Evolutionary conservation across 2,113 vertebrate genomes (phyloP), one percentile per base, ranked within the genome.

Genomic region (Clupea harengus): DNA sequence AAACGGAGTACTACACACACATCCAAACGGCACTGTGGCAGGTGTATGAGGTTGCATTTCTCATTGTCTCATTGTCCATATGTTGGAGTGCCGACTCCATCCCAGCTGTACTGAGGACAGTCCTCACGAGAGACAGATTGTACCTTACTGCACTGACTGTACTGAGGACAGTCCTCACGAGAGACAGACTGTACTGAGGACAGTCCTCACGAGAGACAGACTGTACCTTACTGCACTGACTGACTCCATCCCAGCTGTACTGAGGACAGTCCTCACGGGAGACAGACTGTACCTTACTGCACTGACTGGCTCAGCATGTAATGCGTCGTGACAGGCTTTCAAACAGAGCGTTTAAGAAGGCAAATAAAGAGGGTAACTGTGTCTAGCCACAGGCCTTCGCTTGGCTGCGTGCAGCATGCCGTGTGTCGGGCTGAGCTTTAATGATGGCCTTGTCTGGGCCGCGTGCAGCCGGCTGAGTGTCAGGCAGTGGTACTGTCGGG

Each of bases 261-360:
- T 60, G 50, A 39, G 4, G 22, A 0, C 6, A 28, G 64, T 72
- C 64, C 25, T 72, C 25, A 2, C 57, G 25, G 67, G 2, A 44
- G 32, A 22, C 81, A 82, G 0, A 32, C 45, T 72, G n/a, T 32
- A 28, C 64, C 64, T 32, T 15, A 15, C 64, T 72, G 25, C 28
- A 72, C 8, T 50, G 10, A 67, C 49, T 83, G 45, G 32, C 44
- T 81, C 13, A 15, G 45, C 13, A 20, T 50, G 20, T 81, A 72
- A 88, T 47, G n/a, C 52, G 46, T 72, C 83, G 7, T 15, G 45
- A 17, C 50, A 67, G 67, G 54, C 32, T 80, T 86, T 50, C 32
- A 64, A 88, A 86, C 82, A 84, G 75, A 10, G 47, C n/a, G 28
- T 50, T 86, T 22, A 4, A 44, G 45, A 83, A 81, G 17, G n/a